phyloP scores from a whole-genome alignment of 2,113 vertebrate genomes.

The Aphyosemion australe region DNA sequence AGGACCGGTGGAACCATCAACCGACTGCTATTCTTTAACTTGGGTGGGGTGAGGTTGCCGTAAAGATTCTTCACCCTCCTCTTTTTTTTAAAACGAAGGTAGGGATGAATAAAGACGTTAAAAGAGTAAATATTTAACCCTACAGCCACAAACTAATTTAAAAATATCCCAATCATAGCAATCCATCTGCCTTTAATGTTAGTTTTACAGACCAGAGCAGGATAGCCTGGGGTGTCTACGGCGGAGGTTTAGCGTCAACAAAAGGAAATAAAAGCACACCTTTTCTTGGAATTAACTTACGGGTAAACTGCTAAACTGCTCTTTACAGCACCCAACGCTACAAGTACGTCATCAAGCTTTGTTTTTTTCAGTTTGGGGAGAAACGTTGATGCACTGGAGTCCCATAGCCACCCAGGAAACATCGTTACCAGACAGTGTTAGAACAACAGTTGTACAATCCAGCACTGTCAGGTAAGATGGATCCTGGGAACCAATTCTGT shows the following conservation, averaged over 20 bases:
- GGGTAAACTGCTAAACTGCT: constrained; percentile 1
- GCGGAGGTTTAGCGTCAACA: constrained; percentile 20
- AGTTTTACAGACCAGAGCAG: neutral
- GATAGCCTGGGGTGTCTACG: neutral
- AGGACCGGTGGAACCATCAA: constrained; percentile 80
- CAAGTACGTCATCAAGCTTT: neutral
- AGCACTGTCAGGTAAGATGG: constrained; percentile 99
- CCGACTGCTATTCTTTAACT: constrained; percentile 77
- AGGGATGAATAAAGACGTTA: constrained; percentile 29
- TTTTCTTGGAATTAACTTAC: constrained; percentile 6
- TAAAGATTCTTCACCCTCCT: constrained; percentile 28
- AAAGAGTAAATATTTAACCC: constrained; percentile 14
- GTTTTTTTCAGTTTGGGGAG: neutral
- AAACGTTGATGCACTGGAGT: constrained; percentile 12
- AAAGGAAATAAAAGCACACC: constrained; percentile 9
- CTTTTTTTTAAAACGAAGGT: constrained; percentile 34
- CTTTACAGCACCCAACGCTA: neutral
- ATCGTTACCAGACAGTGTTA: constrained; percentile 99
- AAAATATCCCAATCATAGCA: no score
- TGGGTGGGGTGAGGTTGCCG: constrained; percentile 67
- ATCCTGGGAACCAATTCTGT: constrained; percentile 85
- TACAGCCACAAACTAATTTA: neutral
- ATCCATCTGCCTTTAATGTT: neutral
- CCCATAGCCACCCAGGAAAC: constrained; percentile 88
- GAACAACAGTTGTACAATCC: constrained; percentile 90